Conservation (phyloP, 2,888 invertebrate genomes). For the Apamea monoglypha region DNA sequence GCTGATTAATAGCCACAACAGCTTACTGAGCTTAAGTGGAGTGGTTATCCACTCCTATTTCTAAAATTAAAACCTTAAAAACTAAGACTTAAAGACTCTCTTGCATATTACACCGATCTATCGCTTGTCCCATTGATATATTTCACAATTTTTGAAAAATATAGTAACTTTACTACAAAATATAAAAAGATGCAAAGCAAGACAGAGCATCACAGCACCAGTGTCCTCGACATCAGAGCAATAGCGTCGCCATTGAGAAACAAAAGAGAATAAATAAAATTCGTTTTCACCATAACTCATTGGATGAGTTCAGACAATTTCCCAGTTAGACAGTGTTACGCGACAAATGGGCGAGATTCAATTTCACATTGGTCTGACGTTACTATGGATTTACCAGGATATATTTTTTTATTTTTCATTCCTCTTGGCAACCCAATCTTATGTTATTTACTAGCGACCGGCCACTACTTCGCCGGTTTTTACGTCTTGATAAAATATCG, state of each 20-base stretch:
- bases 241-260: background rate
- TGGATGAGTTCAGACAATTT: conserved; percentile 9
- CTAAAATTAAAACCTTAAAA: background rate
- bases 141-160: background rate
- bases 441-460: background rate
- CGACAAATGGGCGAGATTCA: conserved; percentile 9
- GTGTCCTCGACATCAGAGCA: background rate
- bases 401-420: background rate
- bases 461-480: background rate
- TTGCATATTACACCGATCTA: background rate
- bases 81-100: background rate
- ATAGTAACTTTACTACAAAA: no score
- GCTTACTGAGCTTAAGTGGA: no score
- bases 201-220: background rate
- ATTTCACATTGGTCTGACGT: conserved; percentile 6
- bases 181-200: background rate
- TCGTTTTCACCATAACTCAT: conserved; percentile 8
- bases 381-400: background rate
- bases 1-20: no score
- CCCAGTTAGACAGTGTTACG: conserved; percentile 2
- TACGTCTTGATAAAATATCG: background rate
- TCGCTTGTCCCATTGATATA: background rate
- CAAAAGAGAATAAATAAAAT: conserved; percentile 4
- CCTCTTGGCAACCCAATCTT: background rate
- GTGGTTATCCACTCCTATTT: no score